A percentile compares a stretch with the other conserved stretches of the same genome.
Conservation (phyloP, 2,797 vertebrate species). For the Syngnathus rostellatus region DNA sequence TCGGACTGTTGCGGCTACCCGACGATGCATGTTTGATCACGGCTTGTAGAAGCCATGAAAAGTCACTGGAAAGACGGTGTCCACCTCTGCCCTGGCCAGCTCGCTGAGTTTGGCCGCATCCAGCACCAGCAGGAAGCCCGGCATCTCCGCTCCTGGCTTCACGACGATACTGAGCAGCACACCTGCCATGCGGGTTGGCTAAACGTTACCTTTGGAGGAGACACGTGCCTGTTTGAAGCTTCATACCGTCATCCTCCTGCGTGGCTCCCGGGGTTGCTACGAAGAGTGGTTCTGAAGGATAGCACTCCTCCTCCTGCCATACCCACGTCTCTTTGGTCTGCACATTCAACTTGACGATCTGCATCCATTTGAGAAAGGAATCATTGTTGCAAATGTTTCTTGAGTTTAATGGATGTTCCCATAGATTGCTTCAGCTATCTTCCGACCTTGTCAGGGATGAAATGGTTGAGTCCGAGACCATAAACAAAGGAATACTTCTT, state of each 20-base stretch:
- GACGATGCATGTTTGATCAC: conserved; percentile 20
- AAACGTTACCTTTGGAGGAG: background rate
- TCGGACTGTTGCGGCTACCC: no score
- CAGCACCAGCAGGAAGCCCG: conserved; percentile 85
- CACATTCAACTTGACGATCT: conserved; percentile 90
- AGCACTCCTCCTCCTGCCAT: conserved; percentile 89
- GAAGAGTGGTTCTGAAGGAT: conserved; percentile 92
- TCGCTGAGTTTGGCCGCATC: conserved; percentile 92
- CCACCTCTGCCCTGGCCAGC: conserved; percentile 89
- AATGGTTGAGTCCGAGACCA: conserved; percentile 90
- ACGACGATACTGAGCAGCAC: conserved; percentile 85
- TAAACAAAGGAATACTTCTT: conserved; percentile 87
- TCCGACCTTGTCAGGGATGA: conserved; percentile 90
- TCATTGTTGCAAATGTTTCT: background rate
- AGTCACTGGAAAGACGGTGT: conserved; percentile 85
- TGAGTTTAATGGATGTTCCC: background rate
- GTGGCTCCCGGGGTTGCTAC: conserved; percentile 81
- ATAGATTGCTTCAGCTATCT: no score
- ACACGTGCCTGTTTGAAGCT: background rate
- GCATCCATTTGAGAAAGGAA: background rate
- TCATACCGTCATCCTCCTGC: conserved; percentile 90
- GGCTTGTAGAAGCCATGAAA: conserved; percentile 90
- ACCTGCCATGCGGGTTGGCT: conserved; percentile 52
- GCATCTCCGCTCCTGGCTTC: conserved; percentile 81
- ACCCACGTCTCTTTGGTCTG: conserved; percentile 94